These are phyloP conservation scores for Coenonympha arcania DNA, from an alignment of 2,888 invertebrate genomes.

Conservation along the genomic window DNA sequence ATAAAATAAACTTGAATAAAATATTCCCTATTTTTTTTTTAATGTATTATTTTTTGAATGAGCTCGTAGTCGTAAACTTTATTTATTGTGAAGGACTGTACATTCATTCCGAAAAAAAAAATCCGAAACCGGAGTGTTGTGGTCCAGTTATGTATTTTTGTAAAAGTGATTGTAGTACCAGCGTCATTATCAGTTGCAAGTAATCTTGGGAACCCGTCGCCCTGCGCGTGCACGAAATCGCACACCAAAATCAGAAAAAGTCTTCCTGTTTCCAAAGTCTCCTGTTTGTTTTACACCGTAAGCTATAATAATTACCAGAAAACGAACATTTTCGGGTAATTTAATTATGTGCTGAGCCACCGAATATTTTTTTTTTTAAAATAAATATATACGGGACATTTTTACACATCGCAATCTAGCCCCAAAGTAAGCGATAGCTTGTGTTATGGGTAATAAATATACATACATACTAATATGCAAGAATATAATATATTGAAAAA, in stretches of 20 bases:
- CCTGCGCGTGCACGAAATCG: slow-evolving; percentile 25
- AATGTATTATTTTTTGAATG: too few species aligned
- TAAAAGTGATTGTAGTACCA: slow-evolving; percentile 41
- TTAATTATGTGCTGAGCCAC: neutral
- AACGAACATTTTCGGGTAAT: too few species aligned
- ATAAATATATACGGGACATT: too few species aligned
- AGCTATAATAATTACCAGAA: neutral
- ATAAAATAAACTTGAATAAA: too few species aligned
- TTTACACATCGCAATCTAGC: too few species aligned
- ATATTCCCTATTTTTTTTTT: too few species aligned
- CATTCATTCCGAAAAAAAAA: slow-evolving; percentile 14
- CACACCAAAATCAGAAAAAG: slow-evolving; percentile 11
- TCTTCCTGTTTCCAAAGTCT: neutral
- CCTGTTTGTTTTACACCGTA: neutral
- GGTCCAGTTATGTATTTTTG: slow-evolving; percentile 44
- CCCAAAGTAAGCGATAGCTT: too few species aligned
- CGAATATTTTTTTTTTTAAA: too few species aligned
- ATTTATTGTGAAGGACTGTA: slow-evolving; percentile 7
- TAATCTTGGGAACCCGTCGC: slow-evolving; percentile 41
- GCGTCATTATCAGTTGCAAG: slow-evolving; percentile 34
- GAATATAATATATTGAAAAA: too few species aligned
- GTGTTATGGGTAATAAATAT: too few species aligned
- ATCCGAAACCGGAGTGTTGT: slow-evolving; percentile 30
- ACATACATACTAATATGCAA: too few species aligned
- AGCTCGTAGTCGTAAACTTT: too few species aligned